Conservation (phyloP, 2,113 vertebrate genomes). For the Balaenoptera acutorostrata region DNA sequence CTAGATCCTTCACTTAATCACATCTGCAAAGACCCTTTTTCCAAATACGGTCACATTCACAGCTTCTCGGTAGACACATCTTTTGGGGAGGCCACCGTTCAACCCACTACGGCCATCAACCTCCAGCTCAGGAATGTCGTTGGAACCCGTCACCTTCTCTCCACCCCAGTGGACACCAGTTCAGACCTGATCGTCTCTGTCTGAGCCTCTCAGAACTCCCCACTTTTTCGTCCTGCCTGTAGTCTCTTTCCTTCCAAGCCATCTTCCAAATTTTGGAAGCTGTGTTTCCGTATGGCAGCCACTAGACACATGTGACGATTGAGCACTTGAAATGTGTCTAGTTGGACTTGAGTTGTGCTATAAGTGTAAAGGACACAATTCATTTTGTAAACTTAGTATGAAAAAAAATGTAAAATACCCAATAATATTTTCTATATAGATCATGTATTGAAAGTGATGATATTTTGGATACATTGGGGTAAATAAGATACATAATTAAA, state of each 20-base stretch:
- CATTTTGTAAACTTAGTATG: neutral
- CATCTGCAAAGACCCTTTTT: neutral
- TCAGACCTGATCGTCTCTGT: neutral
- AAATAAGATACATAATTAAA: neutral
- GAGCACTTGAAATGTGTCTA: accelerated
- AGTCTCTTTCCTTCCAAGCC: neutral
- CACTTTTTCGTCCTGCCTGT: neutral
- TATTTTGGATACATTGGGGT: neutral
- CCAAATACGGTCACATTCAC: neutral
- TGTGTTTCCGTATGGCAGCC: neutral
- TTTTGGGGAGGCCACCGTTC: neutral
- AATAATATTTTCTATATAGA: neutral
- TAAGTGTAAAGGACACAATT: accelerated
- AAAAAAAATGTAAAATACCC: neutral
- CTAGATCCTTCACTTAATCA: neutral
- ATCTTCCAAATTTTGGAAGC: neutral
- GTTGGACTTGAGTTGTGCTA: neutral
- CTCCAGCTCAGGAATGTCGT: accelerated
- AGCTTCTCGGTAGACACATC: accelerated
- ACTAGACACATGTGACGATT: accelerated
- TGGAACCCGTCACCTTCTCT: neutral
- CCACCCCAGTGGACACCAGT: neutral
- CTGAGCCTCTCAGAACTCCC: neutral
- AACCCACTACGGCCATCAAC: accelerated
- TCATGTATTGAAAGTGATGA: neutral